Percentiles rank a stretch among this genome's conserved stretches.
Conservation (phyloP, 2,888 invertebrate species). For the Apantesis nais region DNA sequence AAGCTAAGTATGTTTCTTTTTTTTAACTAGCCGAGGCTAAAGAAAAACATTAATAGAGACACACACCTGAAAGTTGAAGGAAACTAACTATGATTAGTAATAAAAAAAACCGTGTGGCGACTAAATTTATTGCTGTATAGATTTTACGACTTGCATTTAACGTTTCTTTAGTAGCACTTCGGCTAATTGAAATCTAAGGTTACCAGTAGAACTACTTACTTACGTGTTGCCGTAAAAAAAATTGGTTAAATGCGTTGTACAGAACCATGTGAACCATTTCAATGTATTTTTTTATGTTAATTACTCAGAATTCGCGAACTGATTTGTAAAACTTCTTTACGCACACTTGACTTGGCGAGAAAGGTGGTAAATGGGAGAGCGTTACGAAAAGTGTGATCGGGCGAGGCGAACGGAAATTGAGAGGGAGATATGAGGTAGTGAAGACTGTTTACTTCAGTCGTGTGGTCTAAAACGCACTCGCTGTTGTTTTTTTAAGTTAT, state of each 20-base stretch:
- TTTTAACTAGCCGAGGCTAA: background rate
- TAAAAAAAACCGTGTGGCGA: background rate
- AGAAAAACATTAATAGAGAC: background rate
- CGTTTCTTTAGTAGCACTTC: background rate
- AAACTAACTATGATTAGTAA: background rate
- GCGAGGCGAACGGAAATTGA: no score
- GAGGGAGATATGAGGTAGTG: no score
- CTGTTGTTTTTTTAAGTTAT: no score
- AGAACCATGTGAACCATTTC: no score
- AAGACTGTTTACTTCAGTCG: no score
- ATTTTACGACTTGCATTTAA: background rate
- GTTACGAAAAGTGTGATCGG: no score
- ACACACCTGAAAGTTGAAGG: background rate
- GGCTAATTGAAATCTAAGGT: background rate
- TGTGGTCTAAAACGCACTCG: no score
- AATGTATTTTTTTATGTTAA: no score
- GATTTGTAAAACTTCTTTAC: no score
- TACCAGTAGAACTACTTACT: background rate
- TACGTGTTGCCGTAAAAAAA: background rate
- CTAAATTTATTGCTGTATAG: background rate
- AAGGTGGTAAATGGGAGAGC: no score
- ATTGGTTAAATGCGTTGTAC: background rate
- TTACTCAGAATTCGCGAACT: no score
- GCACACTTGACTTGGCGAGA: no score
- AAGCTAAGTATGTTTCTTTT: background rate